Percentiles rank a stretch among this genome's conserved stretches.
Conservation (phyloP, 2,888 invertebrate species). For the Ectemnius cavifrons region DNA sequence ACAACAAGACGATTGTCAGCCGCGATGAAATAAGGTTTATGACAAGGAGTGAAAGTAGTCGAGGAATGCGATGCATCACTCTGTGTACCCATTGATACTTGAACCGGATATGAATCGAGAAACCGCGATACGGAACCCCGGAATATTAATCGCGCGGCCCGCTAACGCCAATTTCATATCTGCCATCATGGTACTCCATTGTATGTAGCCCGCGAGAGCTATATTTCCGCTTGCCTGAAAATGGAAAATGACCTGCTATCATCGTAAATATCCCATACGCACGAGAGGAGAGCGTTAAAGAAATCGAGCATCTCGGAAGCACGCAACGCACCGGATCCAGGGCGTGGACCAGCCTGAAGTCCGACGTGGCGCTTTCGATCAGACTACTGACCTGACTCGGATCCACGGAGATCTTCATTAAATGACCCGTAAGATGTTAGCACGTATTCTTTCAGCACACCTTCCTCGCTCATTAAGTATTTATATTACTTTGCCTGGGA, state of each 20-base stretch:
- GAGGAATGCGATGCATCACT: slow-evolving; percentile 16
- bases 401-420: slow-evolving; percentile 14
- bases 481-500: neutral
- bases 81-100: slow-evolving; percentile 28
- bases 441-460: slow-evolving; percentile 7
- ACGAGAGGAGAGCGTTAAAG: neutral
- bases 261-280: neutral
- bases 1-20: neutral
- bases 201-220: neutral
- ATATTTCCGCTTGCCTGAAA: neutral
- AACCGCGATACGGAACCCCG: neutral
- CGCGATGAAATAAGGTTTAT: slow-evolving; percentile 27
- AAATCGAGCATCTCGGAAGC: neutral
- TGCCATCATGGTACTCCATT: neutral
- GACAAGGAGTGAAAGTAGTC: slow-evolving; percentile 50
- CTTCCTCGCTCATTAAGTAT: slow-evolving; percentile 33
- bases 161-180: neutral
- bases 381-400: slow-evolving; percentile 37
- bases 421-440: slow-evolving; percentile 36
- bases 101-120: slow-evolving; percentile 24
- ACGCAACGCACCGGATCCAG: neutral
- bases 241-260: neutral
- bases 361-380: slow-evolving; percentile 6
- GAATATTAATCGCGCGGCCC: neutral
- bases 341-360: neutral